Conservation (phyloP, 2,888 invertebrate genomes). For the Orchesella flavescens region DNA sequence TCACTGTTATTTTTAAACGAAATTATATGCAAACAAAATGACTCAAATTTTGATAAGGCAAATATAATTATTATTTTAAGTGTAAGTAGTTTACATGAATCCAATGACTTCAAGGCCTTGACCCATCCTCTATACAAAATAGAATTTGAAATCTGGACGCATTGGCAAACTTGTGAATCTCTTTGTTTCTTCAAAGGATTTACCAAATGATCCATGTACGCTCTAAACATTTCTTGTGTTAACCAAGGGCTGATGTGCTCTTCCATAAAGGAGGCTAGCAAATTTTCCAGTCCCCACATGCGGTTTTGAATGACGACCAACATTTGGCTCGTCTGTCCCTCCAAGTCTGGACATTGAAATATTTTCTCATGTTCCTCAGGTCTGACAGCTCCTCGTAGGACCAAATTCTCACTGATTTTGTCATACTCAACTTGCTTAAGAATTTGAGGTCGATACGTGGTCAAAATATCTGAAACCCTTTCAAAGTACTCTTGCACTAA, state of each 20-base stretch:
- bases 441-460: conserved; percentile 65
- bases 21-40: conserved; percentile 5
- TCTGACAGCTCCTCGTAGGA: conserved; percentile 49
- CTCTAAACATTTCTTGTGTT: conserved; percentile 61
- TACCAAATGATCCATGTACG: conserved; percentile 64
- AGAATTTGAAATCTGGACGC: conserved; percentile 44
- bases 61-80: not conserved
- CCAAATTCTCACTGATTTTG: conserved; percentile 56
- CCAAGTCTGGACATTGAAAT: conserved; percentile 23
- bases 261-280: conserved; percentile 58
- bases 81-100: conserved; percentile 50
- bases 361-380: conserved; percentile 59
- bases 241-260: conserved; percentile 59
- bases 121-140: conserved; percentile 54
- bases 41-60: not conserved
- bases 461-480: conserved; percentile 63
- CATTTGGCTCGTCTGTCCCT: conserved; percentile 55
- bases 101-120: conserved; percentile 46
- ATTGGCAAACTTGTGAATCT: conserved; percentile 50
- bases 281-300: conserved; percentile 67
- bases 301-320: conserved; percentile 50
- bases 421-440: conserved; percentile 61
- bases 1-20: conserved; percentile 39
- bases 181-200: conserved; percentile 56
- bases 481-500: conserved; percentile 67